Conservation (phyloP, 2,797 vertebrate genomes). For the Orestias chungarensis region DNA sequence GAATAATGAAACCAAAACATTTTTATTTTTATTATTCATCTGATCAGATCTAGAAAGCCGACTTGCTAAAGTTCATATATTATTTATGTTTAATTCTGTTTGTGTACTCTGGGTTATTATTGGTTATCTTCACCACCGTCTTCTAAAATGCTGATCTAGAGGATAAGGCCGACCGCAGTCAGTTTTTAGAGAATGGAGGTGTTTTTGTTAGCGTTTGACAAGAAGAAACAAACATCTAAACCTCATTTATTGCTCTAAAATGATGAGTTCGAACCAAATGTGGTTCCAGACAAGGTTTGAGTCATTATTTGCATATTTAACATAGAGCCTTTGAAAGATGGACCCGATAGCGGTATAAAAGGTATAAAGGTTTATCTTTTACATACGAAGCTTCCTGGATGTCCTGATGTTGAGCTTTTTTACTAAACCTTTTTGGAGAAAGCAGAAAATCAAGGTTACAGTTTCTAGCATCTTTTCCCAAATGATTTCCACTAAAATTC, state of each 20-base stretch:
- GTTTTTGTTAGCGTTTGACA: not conserved
- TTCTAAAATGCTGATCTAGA: not conserved
- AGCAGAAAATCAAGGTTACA: not conserved
- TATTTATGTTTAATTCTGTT: not conserved
- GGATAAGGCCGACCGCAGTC: too few species aligned
- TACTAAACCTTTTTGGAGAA: not conserved
- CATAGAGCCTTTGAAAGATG: not conserved
- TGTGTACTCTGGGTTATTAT: not conserved
- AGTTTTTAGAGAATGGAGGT: not conserved
- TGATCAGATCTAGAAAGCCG: not conserved
- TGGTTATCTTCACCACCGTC: not conserved
- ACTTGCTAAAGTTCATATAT: not conserved
- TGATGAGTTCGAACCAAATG: not conserved
- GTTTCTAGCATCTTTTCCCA: not conserved
- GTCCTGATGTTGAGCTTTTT: not conserved
- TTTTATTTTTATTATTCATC: not conserved
- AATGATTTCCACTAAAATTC: not conserved
- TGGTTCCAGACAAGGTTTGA: not conserved
- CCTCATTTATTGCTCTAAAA: not conserved
- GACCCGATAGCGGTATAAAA: not conserved
- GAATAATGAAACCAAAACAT: not conserved
- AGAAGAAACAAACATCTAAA: not conserved
- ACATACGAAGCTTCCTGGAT: not conserved
- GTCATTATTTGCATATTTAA: not conserved
- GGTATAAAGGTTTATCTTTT: too few species aligned